Conservation (phyloP, 2,888 invertebrate species). For the Hypercompe scribonia region DNA sequence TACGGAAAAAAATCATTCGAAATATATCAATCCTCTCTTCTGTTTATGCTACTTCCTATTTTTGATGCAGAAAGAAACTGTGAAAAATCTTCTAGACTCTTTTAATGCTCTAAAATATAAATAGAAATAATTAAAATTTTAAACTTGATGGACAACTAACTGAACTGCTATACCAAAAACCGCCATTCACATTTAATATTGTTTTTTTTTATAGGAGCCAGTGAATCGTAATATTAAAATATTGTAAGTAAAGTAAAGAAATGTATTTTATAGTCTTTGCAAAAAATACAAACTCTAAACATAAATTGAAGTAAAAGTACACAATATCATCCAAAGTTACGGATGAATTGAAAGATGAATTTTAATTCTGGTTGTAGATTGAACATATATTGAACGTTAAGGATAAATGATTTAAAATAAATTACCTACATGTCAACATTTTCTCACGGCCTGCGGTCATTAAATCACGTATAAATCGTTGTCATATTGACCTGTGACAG, state of each 20-base stretch:
- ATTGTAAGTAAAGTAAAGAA: not conserved
- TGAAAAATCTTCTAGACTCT: too few species aligned
- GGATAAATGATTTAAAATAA: slow-evolving; percentile 4
- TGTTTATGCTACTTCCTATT: too few species aligned
- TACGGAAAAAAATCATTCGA: too few species aligned
- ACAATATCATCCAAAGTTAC: not conserved
- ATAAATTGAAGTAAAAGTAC: not conserved
- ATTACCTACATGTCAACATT: slow-evolving; percentile 19
- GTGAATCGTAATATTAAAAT: not conserved
- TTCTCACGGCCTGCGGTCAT: slow-evolving; percentile 71
- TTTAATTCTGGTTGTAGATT: not conserved
- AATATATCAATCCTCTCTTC: too few species aligned
- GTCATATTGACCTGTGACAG: slow-evolving; percentile 60
- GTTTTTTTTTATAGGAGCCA: not conserved
- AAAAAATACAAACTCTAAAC: not conserved
- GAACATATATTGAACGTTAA: not conserved
- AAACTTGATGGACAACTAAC: too few species aligned
- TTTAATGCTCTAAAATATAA: too few species aligned
- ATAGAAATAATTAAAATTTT: too few species aligned
- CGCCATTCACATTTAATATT: too few species aligned
- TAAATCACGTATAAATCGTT: slow-evolving; percentile 64
- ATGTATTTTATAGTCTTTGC: not conserved
- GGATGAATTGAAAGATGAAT: too few species aligned
- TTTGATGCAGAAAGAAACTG: too few species aligned
- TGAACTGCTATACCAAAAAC: too few species aligned